Base-by-base conservation (phyloP, 2,113 vertebrate species). In the Phyllostomus hastatus region DNA sequence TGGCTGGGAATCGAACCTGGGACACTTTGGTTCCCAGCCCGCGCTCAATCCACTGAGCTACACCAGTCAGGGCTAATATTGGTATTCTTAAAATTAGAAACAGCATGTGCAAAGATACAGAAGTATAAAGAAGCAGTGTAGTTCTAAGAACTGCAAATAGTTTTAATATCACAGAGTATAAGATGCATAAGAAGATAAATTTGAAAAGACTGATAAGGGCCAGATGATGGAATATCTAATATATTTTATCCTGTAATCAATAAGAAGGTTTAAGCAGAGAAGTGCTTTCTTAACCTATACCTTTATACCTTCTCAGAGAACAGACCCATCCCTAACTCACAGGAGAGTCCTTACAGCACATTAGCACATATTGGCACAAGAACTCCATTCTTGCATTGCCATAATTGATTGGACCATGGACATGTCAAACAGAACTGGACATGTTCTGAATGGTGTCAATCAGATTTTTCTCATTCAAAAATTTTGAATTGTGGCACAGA, bases 1-100 rank as follows among this genome's bases (percentile, higher is more conserved):
- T n/a, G n/a, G n/a, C n/a, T n/a, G n/a, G n/a, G n/a, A n/a, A n/a
- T n/a, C n/a, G n/a, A n/a, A n/a, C n/a, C n/a, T n/a, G n/a, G n/a
- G n/a, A n/a, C n/a, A n/a, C n/a, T n/a, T n/a, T n/a, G n/a, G n/a
- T n/a, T n/a, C n/a, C n/a, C n/a, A n/a, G n/a, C n/a, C n/a, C n/a
- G n/a, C n/a, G n/a, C n/a, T n/a, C n/a, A n/a, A n/a, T n/a, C n/a
- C n/a, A n/a, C n/a, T n/a, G n/a, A n/a, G n/a, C n/a, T n/a, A n/a
- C n/a, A n/a, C n/a, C n/a, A n/a, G n/a, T n/a, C n/a, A n/a, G n/a
- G n/a, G n/a, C n/a, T n/a, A n/a, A n/a, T 67, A 70, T 31, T 84
- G 84, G 7, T 73, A 80, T 84, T 90, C n/a, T 81, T 67, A 81
- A 94, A 92, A 61, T 31, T 15, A 80, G 54, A 94, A 87, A 83